Evolutionary conservation across 2,888 invertebrate species (phyloP).

Genomic region (Enchytraeus crypticus): DNA sequence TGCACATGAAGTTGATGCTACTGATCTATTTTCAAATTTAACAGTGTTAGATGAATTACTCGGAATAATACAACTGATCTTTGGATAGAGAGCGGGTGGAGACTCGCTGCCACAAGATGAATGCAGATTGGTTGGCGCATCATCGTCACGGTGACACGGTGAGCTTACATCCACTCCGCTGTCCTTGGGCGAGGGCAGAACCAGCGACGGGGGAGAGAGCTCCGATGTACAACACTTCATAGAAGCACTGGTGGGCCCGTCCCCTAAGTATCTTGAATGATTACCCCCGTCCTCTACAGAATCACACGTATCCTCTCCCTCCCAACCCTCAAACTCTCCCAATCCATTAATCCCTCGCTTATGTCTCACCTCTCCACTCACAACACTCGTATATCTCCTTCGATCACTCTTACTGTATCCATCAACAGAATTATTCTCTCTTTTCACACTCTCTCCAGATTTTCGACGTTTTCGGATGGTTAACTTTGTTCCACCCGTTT

Average conservation of each 20-base stretch:
- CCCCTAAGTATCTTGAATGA: not conserved
- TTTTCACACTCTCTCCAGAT: not conserved
- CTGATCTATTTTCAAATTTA: too few species aligned
- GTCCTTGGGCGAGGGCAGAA: constrained; percentile 11
- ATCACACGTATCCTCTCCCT: not conserved
- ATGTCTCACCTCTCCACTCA: not conserved
- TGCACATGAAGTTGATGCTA: too few species aligned
- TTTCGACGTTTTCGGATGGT: not conserved
- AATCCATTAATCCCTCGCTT: not conserved
- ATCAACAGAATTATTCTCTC: not conserved
- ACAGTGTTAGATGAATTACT: too few species aligned
- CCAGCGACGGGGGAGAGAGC: not conserved
- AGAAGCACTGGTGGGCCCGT: not conserved
- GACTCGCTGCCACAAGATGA: not conserved
- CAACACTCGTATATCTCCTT: not conserved
- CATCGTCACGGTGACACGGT: constrained; percentile 11
- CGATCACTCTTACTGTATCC: not conserved
- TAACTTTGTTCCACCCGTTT: not conserved
- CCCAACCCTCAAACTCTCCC: not conserved
- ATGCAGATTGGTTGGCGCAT: not conserved
- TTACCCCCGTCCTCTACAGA: not conserved
- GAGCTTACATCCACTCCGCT: constrained; percentile 15
- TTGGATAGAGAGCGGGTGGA: too few species aligned
- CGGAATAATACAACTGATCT: too few species aligned
- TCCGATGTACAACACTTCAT: not conserved